Conservation (phyloP, 2,113 vertebrate genomes). For the Hydropotes inermis region DNA sequence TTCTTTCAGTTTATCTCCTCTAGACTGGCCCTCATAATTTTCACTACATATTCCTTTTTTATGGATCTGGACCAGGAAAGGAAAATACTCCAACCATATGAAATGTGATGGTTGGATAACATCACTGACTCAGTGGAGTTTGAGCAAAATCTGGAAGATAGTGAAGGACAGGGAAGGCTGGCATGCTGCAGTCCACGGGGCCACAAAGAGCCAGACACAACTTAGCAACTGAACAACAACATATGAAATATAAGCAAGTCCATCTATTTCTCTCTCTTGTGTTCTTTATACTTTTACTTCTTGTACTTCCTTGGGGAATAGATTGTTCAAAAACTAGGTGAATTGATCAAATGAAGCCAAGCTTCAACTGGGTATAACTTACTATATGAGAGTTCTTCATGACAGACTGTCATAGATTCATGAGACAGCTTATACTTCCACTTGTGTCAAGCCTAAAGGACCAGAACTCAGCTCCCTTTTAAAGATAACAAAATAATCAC, state of each 20-base stretch:
- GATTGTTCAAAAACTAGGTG: background rate
- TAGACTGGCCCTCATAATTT: background rate
- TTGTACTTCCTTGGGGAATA: background rate
- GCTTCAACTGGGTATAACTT: background rate
- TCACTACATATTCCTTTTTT: background rate
- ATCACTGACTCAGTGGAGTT: background rate
- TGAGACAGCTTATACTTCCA: background rate
- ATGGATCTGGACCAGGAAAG: background rate
- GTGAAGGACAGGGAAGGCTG: background rate
- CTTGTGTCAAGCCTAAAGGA: background rate
- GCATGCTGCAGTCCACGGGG: background rate
- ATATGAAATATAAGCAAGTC: background rate
- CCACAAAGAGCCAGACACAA: background rate
- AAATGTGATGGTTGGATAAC: background rate
- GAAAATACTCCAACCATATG: background rate
- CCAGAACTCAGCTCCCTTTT: background rate
- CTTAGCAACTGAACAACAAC: background rate
- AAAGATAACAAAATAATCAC: conserved; percentile 3
- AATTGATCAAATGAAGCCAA: background rate
- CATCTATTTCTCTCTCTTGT: background rate
- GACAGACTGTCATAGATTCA: background rate
- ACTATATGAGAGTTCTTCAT: background rate
- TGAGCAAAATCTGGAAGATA: background rate
- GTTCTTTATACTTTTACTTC: background rate
- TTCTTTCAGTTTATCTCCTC: background rate